Evolutionary conservation across 1,140 invertebrate species (phyloP), one percentile per base, ranked within the genome.

Genomic region (Drosophila erecta): DNA sequence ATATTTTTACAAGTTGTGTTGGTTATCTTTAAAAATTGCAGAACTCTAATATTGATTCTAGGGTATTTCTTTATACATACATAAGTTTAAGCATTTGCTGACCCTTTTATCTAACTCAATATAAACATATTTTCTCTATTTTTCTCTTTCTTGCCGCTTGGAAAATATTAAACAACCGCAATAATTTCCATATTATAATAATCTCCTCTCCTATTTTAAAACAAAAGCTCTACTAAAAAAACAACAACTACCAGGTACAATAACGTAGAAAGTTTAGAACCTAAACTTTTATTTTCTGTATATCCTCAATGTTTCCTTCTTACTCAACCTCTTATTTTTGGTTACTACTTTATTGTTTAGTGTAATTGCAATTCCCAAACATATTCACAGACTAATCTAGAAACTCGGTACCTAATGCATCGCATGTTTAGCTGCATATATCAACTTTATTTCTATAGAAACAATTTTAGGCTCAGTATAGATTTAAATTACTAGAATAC

Each of bases 201-300:
- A 65, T 70, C 50, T 78, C 51, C 53, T 86, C 62, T 66, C 47
- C 60, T 59, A 57, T 70, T 38, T 62, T 35, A 60, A 67, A 74
- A 51, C 30, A 33, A 54, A 89, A 87, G 84, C 72, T 87, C 84
- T 87, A 87, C 84, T 89, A 87, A 87, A 87, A 87, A 87, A 84
- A 87, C 84, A 67, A 87, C 84, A 77, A 87, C 84, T 67, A 87
- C 84, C 84, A 87, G 84, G 84, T 87, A 87, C 57, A 70, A 61
- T 50, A 55, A 59, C 41, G 58, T 81, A 59, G 44, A 61, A 56
- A 38, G 35, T 73, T 58, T 49, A 69, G 37, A 24, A 15, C 44
- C 53, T 54, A 46, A 46, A 62, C 62, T 30, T 58, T 15, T 41
- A 47, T 44, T 61, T 51, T 43, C 14, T 43, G 20, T 67, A 64